Evolutionary conservation across 2,113 vertebrate species (phyloP).

Genomic region (Trogon surrucura): DNA sequence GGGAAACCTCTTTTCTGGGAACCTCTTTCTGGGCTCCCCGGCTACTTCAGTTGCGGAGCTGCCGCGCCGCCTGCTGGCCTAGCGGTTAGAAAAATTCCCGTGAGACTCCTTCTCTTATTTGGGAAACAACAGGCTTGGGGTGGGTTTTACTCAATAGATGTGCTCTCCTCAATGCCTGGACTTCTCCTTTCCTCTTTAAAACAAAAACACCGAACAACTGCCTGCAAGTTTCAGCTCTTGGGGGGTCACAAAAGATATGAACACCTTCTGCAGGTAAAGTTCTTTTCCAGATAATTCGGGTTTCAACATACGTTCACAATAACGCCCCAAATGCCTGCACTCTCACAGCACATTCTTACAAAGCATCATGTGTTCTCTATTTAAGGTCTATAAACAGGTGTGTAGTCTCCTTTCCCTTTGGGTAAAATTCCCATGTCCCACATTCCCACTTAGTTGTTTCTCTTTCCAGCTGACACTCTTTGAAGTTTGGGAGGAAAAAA

Average conservation of each 20-base stretch:
- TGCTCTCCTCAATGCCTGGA: neutral
- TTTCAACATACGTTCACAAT: neutral
- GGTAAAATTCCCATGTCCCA: neutral
- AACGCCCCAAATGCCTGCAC: fast-evolving
- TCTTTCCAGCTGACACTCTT: slow-evolving; percentile 57
- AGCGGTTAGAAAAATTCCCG: neutral
- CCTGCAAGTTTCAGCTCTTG: neutral
- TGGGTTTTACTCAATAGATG: fast-evolving
- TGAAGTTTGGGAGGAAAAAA: neutral
- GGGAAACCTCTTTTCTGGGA: too few relatives aligned
- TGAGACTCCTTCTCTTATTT: neutral
- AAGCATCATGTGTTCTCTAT: neutral
- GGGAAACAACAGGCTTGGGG: too few relatives aligned
- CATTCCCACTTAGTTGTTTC: slow-evolving; percentile 45
- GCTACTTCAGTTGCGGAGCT: neutral
- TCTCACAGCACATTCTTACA: neutral
- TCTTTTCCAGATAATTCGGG: fast-evolving
- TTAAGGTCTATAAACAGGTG: neutral
- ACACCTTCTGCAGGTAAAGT: neutral
- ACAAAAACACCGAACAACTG: too few relatives aligned
- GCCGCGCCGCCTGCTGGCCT: neutral
- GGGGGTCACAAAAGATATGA: neutral
- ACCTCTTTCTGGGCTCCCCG: too few relatives aligned
- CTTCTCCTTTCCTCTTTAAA: neutral
- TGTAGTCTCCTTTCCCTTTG: neutral